Conservation (phyloP, 2,888 invertebrate genomes). For the Tribolium freemani region DNA sequence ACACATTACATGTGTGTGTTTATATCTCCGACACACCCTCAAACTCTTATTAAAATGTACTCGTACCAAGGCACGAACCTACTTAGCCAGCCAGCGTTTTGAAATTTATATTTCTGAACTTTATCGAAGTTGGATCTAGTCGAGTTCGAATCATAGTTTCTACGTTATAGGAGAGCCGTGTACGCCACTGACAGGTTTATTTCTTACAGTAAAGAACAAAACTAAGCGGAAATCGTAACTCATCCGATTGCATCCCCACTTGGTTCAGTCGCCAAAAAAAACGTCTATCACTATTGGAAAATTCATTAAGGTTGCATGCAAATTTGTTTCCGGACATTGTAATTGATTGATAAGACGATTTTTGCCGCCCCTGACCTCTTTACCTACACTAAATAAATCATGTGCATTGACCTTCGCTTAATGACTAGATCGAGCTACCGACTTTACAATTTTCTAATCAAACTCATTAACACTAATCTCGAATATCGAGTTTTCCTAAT, state of each 20-base stretch:
- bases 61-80: conserved; percentile 32
- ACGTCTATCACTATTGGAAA: not conserved
- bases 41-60: conserved; percentile 26
- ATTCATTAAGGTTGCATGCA: not conserved
- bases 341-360: not conserved
- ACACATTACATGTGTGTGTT: conserved; percentile 40
- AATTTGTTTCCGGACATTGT: not conserved
- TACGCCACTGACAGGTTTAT: not conserved
- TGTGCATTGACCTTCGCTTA: not conserved
- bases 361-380: not conserved
- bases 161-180: conserved; percentile 18
- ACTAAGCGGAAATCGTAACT: not conserved
- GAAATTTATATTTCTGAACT: conserved; percentile 31
- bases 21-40: conserved; percentile 31
- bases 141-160: conserved; percentile 20
- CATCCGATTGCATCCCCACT: not conserved
- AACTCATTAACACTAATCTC: conserved; percentile 54
- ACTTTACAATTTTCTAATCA: conserved; percentile 43
- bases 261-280: not conserved
- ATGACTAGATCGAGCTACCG: conserved; percentile 24
- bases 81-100: conserved; percentile 2
- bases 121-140: conserved; percentile 16
- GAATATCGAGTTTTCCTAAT: conserved; percentile 36
- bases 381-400: not conserved
- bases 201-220: not conserved